Evolutionary conservation across 1,140 invertebrate genomes (phyloP), one percentile per base, ranked within the genome.

Genomic region (Drosophila albomicans): DNA sequence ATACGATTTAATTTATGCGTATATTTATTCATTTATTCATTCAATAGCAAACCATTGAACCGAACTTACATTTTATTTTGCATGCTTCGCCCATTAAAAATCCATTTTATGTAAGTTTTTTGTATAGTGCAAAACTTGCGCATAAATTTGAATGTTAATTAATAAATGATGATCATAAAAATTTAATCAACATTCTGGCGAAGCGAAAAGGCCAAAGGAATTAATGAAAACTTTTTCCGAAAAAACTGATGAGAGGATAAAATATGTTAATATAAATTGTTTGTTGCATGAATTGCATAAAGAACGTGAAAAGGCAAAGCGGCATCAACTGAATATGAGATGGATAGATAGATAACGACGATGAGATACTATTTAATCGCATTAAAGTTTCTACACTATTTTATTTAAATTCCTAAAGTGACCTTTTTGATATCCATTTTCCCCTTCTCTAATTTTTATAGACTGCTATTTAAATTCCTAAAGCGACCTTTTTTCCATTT

Each of bases 141-240:
- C 62, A 64, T 79, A 69, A 74, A 64, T 63, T 46, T 61, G 38
- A 61, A 58, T 54, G 49, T 59, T 49, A 54, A 84, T 81, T 78
- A 82, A 82, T 67, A 57, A 74, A 69, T 35, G 49, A 32, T 32
- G 49, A 35, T 20, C 49, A 74, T 82, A 43, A 66, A 79, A 77
- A 70, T 85, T 85, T 67, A 81, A 81, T 81, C 74, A 81, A 76
- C 52, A 56, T 57, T 75, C 32, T 63, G 38, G 32, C 32, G 56
- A 38, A 49, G 45, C 8, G 8, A 38, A 43, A 54, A 16, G 51
- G 20, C 32, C 13, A 61, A 61, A 59, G 43, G 41, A 67, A 57
- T 45, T 56, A 54, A 56, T 56, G 35, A 56, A 45, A 57, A 48
- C 11, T 16, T 46, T 59, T 45, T 45, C 20, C 20, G 20, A 25